Base-by-base conservation (phyloP, 2,888 invertebrate species). In the Dryobota labecula region DNA sequence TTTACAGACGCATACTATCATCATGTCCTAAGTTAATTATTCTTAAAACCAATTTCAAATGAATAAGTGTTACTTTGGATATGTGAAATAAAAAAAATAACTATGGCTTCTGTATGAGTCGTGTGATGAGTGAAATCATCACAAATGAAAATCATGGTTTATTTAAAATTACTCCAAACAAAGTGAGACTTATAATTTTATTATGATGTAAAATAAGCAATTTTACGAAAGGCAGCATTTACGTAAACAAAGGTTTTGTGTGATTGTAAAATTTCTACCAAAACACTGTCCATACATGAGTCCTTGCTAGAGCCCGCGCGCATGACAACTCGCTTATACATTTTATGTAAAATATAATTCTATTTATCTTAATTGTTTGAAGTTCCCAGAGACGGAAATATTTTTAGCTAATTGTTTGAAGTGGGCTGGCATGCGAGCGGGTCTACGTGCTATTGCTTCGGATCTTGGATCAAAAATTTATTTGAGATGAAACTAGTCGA, bases 401-500 rank as follows among this genome's bases (percentile, higher is more conserved):
- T 57, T n/a, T 43, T 53, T 24, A 63, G 41, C 41, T 9, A 47
- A 53, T 51, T 33, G 51, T 63, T 57, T 62, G n/a, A 38, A 58
- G 73, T 60, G 36, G 24, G 63, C 53, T 53, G 41, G 36, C 47
- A 47, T 51, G 79, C 73, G 47, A 54, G 64, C 41, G 36, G 47
- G 62, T 27, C 38, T 78, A 78, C 72, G 49, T 66, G 70, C 76
- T 84, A 65, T 84, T 77, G 82, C 84, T 83, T 84, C 79, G 73
- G 85, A 83, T 85, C 82, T 84, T 86, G 76, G 80, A 84, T 84
- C 82, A 70, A 78, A 81, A 70, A 81, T 82, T 80, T 78, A 81
- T 78, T 84, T 79, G 82, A 84, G 78, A 79, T 75, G 76, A 84
- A 82, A 82, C 85, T 90, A 87, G 88, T 88, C 86, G 81, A 86